Conservation (phyloP, 2,888 invertebrate genomes). For the Hemicrepidius hirtus region DNA sequence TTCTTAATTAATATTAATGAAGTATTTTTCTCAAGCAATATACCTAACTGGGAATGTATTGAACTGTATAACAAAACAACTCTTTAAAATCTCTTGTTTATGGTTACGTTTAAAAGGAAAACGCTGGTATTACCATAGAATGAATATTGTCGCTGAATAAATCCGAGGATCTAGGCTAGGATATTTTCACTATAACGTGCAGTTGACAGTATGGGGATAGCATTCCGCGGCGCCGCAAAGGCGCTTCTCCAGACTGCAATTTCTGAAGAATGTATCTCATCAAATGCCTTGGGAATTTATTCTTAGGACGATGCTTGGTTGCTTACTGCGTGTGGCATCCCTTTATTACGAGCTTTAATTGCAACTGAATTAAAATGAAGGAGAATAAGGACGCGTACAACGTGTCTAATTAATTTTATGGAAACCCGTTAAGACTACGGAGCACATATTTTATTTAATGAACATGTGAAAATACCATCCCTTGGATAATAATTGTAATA, state of each 20-base stretch:
- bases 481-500: no score
- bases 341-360: conserved; percentile 18
- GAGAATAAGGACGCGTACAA: conserved; percentile 9
- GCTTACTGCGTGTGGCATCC: conserved; percentile 19
- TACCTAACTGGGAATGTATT: no score
- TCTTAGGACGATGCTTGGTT: conserved; percentile 22
- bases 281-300: conserved; percentile 49
- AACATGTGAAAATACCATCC: no score
- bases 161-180: conserved; percentile 48
- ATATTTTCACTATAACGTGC: conserved; percentile 32
- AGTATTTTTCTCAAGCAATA: no score
- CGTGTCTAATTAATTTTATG: conserved; percentile 5
- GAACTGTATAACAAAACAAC: no score
- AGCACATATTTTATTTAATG: no score
- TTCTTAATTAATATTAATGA: background rate
- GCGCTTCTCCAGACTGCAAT: conserved; percentile 53
- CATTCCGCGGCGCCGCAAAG: conserved; percentile 53
- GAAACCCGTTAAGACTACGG: background rate
- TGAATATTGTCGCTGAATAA: conserved; percentile 51
- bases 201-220: conserved; percentile 48
- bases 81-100: conserved; percentile 27
- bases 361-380: conserved; percentile 7
- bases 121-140: conserved; percentile 52
- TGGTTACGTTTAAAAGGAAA: conserved; percentile 21
- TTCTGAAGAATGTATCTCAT: conserved; percentile 54